Evolutionary conservation across 2,888 invertebrate genomes (phyloP).

Genomic region (Campoletis raptor): DNA sequence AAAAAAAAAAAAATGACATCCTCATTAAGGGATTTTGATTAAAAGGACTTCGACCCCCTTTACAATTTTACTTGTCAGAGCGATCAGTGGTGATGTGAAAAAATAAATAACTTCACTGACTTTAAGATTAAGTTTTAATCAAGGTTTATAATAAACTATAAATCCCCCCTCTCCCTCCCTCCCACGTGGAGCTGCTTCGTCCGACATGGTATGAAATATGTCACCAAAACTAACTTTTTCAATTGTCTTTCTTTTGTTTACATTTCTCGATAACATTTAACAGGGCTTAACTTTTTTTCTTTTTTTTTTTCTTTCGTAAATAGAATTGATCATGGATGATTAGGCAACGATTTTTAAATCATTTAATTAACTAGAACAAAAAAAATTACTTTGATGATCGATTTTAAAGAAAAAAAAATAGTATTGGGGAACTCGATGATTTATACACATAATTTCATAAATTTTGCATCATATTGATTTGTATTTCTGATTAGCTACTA

Average conservation of each 20-base stretch:
- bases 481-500: conserved; percentile 33
- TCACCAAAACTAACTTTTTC: too few species aligned
- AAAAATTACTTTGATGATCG: background rate
- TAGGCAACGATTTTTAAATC: too few species aligned
- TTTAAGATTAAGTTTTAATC: background rate
- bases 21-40: background rate
- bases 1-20: background rate
- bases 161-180: too few species aligned
- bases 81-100: background rate
- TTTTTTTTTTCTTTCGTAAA: background rate
- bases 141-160: background rate
- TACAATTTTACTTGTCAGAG: background rate
- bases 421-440: background rate
- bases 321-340: too few species aligned
- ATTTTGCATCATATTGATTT: conserved; percentile 15
- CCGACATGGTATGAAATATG: background rate
- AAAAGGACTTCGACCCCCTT: background rate
- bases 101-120: background rate
- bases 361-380: background rate
- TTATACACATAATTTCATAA: conserved; percentile 14
- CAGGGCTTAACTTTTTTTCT: too few species aligned
- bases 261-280: background rate
- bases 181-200: background rate
- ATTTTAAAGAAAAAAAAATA: background rate
- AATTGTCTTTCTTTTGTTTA: background rate